Evolutionary conservation across 1,140 invertebrate species (phyloP), one percentile per base, ranked within the genome.

Genomic region (Lordiphosa clarofinis): DNA sequence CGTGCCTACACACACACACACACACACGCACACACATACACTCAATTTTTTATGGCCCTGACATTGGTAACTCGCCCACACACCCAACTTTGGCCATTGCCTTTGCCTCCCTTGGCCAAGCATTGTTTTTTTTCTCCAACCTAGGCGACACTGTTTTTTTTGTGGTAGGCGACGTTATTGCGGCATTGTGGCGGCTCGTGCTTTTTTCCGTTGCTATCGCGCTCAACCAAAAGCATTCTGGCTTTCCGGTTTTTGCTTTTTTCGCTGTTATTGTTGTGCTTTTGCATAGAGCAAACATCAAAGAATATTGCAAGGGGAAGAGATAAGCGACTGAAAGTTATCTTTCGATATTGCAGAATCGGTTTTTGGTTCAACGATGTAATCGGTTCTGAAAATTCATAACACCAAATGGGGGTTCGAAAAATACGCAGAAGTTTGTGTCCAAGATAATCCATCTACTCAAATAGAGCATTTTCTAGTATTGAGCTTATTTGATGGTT

Each of bases 31-130:
- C 19, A 44, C 21, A 47, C 63, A 58, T 57, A 49, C 35, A 47
- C 48, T 12, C 1, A 28, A 9, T 33, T 52, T 59, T 67, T 59
- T 59, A 68, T 56, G 47, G 21, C 36, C 21, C 54, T 48, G 63
- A 68, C 64, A 68, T 59, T 68, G 55, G 47, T 68, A 68, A 59
- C 67, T 67, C 64, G 64, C 63, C 64, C 64, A 68, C 64, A 68
- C 64, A 56, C 67, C 64, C 55, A 47, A 46, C 33, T 11, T 55
- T 56, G 24, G 43, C 58, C 58, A 68, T 59, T 67, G 47, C 64
- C 46, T 69, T 68, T 69, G 47, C 15, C 43, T 31, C 19, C 33
- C 28, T 13, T 5, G 21, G 11, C 12, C n/a, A 54, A 40, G 11
- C 21, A 13, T 10, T 4, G 6, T 36, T 11, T 21, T 15, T 37